These are phyloP conservation scores for Zophobas morio DNA, from an alignment of 1,140 invertebrate species.

Conservation along the genomic window DNA sequence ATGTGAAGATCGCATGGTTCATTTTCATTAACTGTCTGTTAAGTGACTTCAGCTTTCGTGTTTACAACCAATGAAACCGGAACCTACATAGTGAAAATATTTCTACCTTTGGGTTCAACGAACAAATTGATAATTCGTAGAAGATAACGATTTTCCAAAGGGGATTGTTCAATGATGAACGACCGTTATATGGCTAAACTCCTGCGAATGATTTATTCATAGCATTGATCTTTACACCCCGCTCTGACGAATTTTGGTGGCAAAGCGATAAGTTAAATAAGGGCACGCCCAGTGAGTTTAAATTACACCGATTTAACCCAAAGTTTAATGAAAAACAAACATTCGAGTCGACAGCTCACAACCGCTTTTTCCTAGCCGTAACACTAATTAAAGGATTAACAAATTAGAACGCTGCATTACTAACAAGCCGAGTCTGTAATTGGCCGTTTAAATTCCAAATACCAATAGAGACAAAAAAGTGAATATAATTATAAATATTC, in stretches of 20 bases:
- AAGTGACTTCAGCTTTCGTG: neutral
- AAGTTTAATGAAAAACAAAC: conserved; percentile 41
- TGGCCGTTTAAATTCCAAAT: neutral
- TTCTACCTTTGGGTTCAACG: conserved; percentile 2
- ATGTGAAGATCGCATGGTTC: conserved; percentile 25
- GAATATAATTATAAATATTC: neutral
- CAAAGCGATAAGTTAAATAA: conserved; percentile 31
- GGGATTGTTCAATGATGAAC: neutral
- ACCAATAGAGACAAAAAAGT: neutral
- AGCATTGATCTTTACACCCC: neutral
- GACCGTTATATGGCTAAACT: neutral
- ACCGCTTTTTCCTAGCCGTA: conserved; percentile 14
- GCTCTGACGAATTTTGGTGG: conserved; percentile 9
- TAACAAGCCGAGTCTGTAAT: conserved; percentile 6
- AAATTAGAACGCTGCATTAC: conserved; percentile 27
- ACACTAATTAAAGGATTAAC: conserved; percentile 39
- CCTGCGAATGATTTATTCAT: conserved; percentile 11
- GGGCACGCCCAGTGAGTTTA: conserved; percentile 27
- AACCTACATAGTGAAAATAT: conserved; percentile 13
- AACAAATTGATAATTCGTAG: conserved; percentile 10
- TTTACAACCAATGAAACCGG: conserved; percentile 14
- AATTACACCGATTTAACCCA: conserved; percentile 37
- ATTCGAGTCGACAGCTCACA: conserved; percentile 22
- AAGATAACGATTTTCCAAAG: neutral
- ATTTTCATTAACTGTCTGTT: conserved; percentile 9